Conservation (phyloP, 1,140 invertebrate species). For the Euura saliciscinereae region DNA sequence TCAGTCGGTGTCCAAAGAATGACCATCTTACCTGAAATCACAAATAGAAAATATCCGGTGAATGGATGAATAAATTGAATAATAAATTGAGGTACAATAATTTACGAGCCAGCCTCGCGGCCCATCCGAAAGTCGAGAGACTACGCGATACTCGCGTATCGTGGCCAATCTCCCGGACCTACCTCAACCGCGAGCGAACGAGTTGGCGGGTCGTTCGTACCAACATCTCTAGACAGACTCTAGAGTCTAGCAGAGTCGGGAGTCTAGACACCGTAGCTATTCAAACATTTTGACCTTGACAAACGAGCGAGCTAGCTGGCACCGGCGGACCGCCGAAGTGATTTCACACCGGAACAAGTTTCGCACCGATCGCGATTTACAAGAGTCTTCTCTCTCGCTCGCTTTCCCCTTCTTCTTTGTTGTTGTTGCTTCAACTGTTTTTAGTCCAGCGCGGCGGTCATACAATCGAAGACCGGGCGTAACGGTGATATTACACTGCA, state of each 20-base stretch:
- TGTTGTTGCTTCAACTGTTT: background rate
- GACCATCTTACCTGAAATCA: conserved; percentile 4
- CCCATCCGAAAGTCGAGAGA: no score
- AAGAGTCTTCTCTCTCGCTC: background rate
- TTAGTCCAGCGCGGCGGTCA: no score
- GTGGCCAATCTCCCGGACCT: background rate
- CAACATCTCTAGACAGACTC: background rate
- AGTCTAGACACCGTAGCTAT: background rate
- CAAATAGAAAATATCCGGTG: background rate
- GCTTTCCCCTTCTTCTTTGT: background rate
- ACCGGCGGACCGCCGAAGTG: background rate
- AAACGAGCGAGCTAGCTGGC: background rate
- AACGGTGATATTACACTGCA: no score
- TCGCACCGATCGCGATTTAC: background rate
- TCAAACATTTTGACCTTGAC: background rate
- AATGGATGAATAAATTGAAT: no score
- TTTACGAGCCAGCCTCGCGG: no score
- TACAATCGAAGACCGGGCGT: no score
- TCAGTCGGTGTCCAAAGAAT: background rate
- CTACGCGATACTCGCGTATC: background rate
- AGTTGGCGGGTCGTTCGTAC: no score
- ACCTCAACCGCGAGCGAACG: background rate
- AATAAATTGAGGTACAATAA: no score
- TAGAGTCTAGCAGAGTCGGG: background rate
- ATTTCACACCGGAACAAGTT: background rate